Evolutionary conservation across 1,140 invertebrate species (phyloP), one percentile per base, ranked within the genome.

Genomic region (Chymomyza costata): DNA sequence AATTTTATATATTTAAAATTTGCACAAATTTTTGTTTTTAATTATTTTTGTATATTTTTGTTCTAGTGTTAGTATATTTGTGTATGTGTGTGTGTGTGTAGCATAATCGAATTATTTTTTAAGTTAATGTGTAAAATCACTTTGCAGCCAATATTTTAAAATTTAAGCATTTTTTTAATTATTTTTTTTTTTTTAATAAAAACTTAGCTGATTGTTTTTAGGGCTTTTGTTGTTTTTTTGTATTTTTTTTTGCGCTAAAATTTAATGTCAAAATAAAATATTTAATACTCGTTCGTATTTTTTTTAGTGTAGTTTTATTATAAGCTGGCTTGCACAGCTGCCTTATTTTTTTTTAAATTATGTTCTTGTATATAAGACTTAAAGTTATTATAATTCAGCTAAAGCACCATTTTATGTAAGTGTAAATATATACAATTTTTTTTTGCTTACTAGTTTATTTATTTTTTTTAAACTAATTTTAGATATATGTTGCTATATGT

Each of bases 371-470:
- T 63, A 50, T 56, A 59, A 64, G 67, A 71, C 66, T 81, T 80
- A 83, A 45, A 60, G 48, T 74, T 78, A 63, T 67, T 73, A 81
- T 81, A 83, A 81, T 83, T 83, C 74, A 83, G 81, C 81, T 83
- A 83, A 83, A 83, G 81, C 81, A 83, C 81, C 81, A 83, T 81
- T 80, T 78, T 73, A 73, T 63, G 54, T 40, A 18, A 59, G 47
- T 62, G 31, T 38, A 19, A 41, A 38, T 73, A 64, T 78, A 49
- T 73, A 80, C 73, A 78, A 46, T 62, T 78, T 14, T 38, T 3
- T 6, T 34, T 11, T 78, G 50, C 57, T 63, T 51, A 46, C 53
- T 76, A 76, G 39, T 64, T 78, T 63, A 51, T 63, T 8, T 34
- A 13, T n/a, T 6, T 34, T 6, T 14, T 34, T n/a, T 3, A 34